Conservation (phyloP, 2,797 vertebrate genomes). For the Microcaecilia unicolor region DNA sequence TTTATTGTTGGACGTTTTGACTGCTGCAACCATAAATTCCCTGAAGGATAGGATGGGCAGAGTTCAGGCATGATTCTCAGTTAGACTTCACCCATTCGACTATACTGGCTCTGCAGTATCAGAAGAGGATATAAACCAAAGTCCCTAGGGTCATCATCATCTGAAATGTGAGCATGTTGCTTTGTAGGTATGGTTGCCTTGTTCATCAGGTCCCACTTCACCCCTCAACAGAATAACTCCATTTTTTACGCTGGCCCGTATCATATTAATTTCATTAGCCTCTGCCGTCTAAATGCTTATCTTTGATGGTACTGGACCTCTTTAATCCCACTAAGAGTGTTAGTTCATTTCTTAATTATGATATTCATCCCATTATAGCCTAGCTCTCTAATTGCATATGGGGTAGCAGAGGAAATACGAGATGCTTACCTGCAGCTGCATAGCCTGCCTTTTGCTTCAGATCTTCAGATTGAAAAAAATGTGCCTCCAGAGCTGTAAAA, state of each 20-base stretch:
- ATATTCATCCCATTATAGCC: background rate
- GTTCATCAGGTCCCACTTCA: too few species aligned
- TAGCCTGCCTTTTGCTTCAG: background rate
- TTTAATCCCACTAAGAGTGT: background rate
- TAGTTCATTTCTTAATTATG: background rate
- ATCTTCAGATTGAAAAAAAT: conserved; percentile 1
- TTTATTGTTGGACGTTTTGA: too few species aligned
- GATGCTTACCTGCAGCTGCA: background rate
- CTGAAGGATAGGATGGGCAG: too few species aligned
- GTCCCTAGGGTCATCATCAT: too few species aligned
- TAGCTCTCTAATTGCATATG: conserved; percentile 10
- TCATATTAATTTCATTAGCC: conserved; percentile 6
- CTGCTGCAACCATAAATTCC: too few species aligned
- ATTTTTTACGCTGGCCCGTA: background rate
- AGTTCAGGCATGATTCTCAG: too few species aligned
- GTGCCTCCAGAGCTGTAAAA: background rate
- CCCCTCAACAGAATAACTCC: background rate
- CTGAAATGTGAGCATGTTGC: too few species aligned
- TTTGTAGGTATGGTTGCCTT: too few species aligned
- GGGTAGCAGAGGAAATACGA: conserved; percentile 1
- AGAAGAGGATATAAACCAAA: too few species aligned
- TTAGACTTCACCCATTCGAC: too few species aligned
- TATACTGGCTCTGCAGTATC: too few species aligned
- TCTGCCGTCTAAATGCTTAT: conserved; percentile 8
- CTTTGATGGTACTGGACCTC: conserved; percentile 5